phyloP scores from a whole-genome alignment of 1,140 invertebrate species.

The Ruditapes philippinarum region DNA sequence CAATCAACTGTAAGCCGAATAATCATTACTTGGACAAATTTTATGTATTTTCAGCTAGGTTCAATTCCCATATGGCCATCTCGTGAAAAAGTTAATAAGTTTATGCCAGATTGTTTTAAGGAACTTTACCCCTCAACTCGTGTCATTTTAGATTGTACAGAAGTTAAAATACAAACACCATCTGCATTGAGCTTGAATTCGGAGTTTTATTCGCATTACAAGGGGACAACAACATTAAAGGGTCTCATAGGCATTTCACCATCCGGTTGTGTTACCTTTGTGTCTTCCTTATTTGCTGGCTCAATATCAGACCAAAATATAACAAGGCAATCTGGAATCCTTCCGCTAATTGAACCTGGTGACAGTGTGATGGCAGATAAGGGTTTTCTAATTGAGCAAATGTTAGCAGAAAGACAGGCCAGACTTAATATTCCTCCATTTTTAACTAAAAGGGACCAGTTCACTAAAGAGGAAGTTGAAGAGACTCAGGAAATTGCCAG shows the following conservation, averaged over 20 bases:
- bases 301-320: slow-evolving; percentile 19
- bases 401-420: neutral
- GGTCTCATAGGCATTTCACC: neutral
- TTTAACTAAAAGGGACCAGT: neutral
- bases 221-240: slow-evolving; percentile 18
- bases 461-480: slow-evolving; percentile 7
- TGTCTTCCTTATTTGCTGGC: neutral
- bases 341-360: neutral
- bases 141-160: neutral
- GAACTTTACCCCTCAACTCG: neutral
- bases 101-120: neutral
- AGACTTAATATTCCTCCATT: slow-evolving; percentile 7
- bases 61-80: neutral
- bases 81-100: neutral
- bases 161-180: slow-evolving; percentile 4
- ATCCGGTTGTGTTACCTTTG: neutral
- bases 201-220: slow-evolving; percentile 13
- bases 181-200: neutral
- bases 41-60: neutral
- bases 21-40: neutral
- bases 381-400: neutral
- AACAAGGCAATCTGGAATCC: neutral
- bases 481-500: slow-evolving; percentile 6
- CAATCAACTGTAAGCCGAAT: neutral
- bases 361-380: slow-evolving; percentile 30